Evolutionary conservation across 2,113 vertebrate species (phyloP), one percentile per base, ranked within the genome.

Genomic region (Parus major): DNA sequence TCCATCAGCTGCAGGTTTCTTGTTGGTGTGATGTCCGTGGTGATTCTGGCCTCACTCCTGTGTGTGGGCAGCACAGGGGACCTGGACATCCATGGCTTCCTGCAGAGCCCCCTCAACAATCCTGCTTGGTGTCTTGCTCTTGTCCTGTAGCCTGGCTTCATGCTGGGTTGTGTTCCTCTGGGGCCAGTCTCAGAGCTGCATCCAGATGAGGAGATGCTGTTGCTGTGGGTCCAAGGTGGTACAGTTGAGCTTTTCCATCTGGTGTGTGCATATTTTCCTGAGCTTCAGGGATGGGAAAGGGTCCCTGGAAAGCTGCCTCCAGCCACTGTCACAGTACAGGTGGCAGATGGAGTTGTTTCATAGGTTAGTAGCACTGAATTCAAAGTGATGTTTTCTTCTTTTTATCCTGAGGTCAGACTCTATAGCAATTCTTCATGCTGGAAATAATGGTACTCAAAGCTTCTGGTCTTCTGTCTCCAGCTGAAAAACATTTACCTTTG

Each of bases 51-150:
- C 39, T 88, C 16, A 0, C 8, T 46, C 25, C 47, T 24, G 0
- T 18, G 15, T 1, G 4, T 63, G 2, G 2, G 65, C 65, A 75
- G 49, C 61, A 33, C 13, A 28, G 57, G 36, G 42, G 23, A 35
- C n/a, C 15, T 3, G 1, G 49, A 31, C 25, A 57, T 47, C 15
- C 8, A 1, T 2, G 1, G 36, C 44, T 85, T 87, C 19, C 24
- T 7, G 2, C 28, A 59, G 35, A 64, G 20, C 9, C 31, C n/a
- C 3, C 33, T 1, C 0, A 35, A 7, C 29, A 46, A 5, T 57
- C 64, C 39, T 1, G 0, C 15, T 44, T 1, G 0, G 21, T 90
- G 73, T 69, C 59, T 60, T 81, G 35, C 25, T 75, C 33, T 88
- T 57, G 21, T 49, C 9, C 50, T 57, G 27, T 36, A 46, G 35